phyloP scores from a whole-genome alignment of 2,113 vertebrate species.

The Muntiacus reevesi region DNA sequence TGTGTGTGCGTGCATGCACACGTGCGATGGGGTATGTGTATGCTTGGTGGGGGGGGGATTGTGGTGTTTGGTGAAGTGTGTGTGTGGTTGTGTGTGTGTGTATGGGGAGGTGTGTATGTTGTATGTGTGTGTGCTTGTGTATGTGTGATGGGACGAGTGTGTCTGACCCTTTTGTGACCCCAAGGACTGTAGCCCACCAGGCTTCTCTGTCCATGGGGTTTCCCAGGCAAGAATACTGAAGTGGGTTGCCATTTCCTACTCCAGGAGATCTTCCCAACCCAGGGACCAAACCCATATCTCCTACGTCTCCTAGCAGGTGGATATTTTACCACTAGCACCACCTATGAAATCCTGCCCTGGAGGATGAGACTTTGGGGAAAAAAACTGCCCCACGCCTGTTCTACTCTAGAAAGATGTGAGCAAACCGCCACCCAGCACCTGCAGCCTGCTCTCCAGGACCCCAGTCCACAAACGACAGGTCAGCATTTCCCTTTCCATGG shows the following conservation, averaged over 20 bases:
- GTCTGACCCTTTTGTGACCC: background rate
- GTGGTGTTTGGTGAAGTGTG: background rate
- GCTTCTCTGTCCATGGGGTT: background rate
- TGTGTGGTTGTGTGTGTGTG: background rate
- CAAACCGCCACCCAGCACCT: background rate
- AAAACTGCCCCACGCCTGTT: background rate
- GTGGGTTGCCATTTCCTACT: background rate
- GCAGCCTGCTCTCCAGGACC: background rate
- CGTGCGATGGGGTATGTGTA: background rate
- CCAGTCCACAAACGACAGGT: background rate
- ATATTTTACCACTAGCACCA: background rate
- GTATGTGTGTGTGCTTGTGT: background rate
- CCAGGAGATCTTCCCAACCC: background rate
- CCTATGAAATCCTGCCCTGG: background rate
- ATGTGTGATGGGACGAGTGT: background rate
- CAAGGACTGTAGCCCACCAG: background rate
- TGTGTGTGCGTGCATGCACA: fast-evolving
- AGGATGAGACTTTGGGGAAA: background rate
- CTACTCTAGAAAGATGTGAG: background rate
- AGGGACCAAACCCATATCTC: background rate
- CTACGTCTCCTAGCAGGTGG: background rate
- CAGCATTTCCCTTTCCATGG: background rate
- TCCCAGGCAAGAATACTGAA: background rate
- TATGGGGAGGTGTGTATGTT: background rate
- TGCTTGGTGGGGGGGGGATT: background rate